Evolutionary conservation across 2,113 vertebrate species (phyloP), one percentile per base, ranked within the genome.

Genomic region (Astatotilapia flaviijosephi): DNA sequence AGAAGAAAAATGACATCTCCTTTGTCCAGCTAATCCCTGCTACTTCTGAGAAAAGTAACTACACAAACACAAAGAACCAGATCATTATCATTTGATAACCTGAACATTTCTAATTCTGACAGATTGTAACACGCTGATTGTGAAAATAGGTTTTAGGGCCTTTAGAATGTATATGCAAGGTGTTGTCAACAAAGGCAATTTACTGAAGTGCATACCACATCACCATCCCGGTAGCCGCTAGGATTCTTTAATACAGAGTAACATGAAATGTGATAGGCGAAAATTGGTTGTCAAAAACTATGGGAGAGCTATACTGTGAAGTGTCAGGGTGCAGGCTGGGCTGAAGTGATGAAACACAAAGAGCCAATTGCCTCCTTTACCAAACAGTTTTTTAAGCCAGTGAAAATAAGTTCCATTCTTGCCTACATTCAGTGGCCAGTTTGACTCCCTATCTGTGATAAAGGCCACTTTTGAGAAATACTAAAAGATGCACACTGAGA

Each of bases 241-340:
- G 8, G 6, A 70, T 80, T 56, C 53, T 79, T 86, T 60, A 88
- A 55, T 85, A 60, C 62, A 62, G 65, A 84, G 77, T 80, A 88
- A 86, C 77, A 84, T 84, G 81, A 90, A 83, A 89, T 89, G 60
- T 92, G 91, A 87, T 90, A 82, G 77, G 86, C 82, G 49, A 88
- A 90, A 94, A 92, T 92, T 89, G 79, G 58, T 83, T 90, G 90
- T 91, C 82, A 85, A 53, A 77, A 88, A 82, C 55, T 70, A 80
- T 68, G 60, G 53, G 83, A 91, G 79, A 54, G 73, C 81, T 70
- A 9, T 58, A 70, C 77, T 73, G 83, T 89, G 79, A 83, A 79
- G 79, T 90, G 91, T 90, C 89, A 88, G 80, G 2, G 21, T 23
- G 12, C 12, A 11, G 54, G 37, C 83, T 79, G 31, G 79, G 88